These are phyloP conservation scores for Heliconius sara DNA, from an alignment of 2,888 invertebrate species.

Conservation along the genomic window DNA sequence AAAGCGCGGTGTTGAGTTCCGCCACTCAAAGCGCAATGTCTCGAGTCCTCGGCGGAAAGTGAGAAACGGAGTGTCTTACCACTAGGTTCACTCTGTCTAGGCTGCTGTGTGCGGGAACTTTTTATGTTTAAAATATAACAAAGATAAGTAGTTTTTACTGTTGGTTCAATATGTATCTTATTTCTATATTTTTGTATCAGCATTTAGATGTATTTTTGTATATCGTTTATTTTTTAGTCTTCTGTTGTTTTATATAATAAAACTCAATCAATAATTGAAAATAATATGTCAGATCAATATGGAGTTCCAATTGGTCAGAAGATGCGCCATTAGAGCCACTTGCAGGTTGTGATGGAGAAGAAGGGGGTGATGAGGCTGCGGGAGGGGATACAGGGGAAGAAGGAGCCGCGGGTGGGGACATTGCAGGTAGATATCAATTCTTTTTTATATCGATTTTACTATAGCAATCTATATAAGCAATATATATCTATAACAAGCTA, in stretches of 20 bases:
- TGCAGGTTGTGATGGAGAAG: constrained; percentile 47
- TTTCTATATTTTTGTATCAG: too few relatives aligned
- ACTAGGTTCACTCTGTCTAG: too few relatives aligned
- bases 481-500: neutral
- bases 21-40: too few relatives aligned
- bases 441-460: neutral
- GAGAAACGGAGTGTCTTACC: too few relatives aligned
- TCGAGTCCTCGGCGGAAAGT: too few relatives aligned
- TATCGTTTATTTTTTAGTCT: neutral
- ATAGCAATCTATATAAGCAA: neutral
- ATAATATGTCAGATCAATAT: constrained; percentile 66
- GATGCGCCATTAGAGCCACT: constrained; percentile 69
- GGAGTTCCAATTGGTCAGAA: constrained; percentile 80
- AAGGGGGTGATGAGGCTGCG: constrained; percentile 15
- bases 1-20: too few relatives aligned
- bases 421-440: neutral
- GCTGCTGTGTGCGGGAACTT: too few relatives aligned
- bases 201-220: neutral
- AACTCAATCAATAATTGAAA: neutral
- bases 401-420: neutral
- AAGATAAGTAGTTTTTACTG: too few relatives aligned
- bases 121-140: too few relatives aligned
- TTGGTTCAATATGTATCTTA: too few relatives aligned
- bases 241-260: neutral
- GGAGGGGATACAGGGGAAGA: neutral